Percentiles rank a stretch among this genome's conserved stretches.
phyloP scores from a whole-genome alignment of 2,113 vertebrate species.

The Propithecus coquereli region DNA sequence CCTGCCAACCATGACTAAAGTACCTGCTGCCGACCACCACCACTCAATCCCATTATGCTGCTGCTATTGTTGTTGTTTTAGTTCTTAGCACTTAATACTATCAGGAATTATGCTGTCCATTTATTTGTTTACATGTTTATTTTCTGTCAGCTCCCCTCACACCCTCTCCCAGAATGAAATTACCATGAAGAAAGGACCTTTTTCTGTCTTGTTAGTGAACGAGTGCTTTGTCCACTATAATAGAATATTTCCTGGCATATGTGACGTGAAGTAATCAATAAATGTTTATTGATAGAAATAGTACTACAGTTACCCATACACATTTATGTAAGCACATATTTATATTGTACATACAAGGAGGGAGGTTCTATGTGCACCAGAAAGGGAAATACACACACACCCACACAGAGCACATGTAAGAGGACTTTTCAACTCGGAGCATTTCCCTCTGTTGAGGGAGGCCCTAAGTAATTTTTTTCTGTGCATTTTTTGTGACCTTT shows the following conservation, averaged over 20 bases:
- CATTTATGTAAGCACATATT: neutral
- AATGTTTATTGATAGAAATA: neutral
- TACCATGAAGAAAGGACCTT: neutral
- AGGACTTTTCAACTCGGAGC: neutral
- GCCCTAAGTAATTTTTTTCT: neutral
- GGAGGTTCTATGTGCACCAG: neutral
- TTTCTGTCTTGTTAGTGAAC: neutral
- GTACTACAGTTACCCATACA: neutral
- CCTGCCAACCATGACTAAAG: neutral
- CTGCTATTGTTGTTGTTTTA: neutral
- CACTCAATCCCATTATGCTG: neutral
- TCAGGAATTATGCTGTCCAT: neutral
- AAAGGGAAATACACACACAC: neutral
- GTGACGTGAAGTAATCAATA: neutral
- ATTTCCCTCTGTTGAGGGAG: neutral
- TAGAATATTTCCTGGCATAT: neutral
- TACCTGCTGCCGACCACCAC: neutral
- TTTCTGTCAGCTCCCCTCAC: neutral
- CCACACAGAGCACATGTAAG: neutral
- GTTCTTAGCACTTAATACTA: neutral
- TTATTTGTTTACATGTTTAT: constrained; percentile 6
- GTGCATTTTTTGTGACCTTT: neutral
- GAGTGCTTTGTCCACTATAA: neutral
- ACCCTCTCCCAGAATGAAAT: neutral
- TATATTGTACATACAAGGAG: neutral